These are phyloP conservation scores for Meghimatium bilineatum DNA, from an alignment of 2,888 invertebrate genomes.

Conservation along the genomic window DNA sequence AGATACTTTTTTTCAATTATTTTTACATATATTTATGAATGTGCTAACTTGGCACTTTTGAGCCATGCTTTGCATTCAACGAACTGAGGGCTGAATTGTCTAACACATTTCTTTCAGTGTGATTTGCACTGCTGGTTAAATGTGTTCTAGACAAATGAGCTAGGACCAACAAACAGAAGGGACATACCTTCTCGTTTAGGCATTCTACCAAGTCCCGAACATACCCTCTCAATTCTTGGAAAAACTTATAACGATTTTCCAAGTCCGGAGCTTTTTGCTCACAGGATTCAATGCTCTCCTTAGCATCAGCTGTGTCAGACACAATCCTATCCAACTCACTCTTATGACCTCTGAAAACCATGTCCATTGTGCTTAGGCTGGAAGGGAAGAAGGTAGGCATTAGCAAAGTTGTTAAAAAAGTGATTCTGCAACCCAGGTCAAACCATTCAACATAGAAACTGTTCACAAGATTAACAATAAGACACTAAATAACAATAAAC, in stretches of 20 bases:
- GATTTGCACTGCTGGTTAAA: slow-evolving; percentile 14
- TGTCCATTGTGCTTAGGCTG: slow-evolving; percentile 81
- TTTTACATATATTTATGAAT: not conserved
- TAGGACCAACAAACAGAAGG: slow-evolving; percentile 37
- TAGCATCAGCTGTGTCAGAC: slow-evolving; percentile 77
- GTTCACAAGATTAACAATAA: no score
- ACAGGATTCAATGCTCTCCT: slow-evolving; percentile 79
- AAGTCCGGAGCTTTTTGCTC: slow-evolving; percentile 82
- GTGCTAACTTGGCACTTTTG: not conserved
- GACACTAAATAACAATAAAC: no score
- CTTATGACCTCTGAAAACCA: slow-evolving; percentile 80
- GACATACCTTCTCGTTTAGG: slow-evolving; percentile 93
- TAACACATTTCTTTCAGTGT: slow-evolving; percentile 17
- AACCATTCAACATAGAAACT: no score
- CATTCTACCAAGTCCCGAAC: slow-evolving; percentile 97
- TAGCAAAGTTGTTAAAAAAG: not conserved
- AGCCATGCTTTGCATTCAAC: slow-evolving; percentile 40
- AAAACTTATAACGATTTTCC: slow-evolving; percentile 91
- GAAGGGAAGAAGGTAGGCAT: slow-evolving; percentile 47
- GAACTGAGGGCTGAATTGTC: slow-evolving; percentile 24
- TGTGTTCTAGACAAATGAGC: slow-evolving; percentile 29
- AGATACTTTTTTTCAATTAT: not conserved
- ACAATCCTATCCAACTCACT: slow-evolving; percentile 80
- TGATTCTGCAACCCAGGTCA: not conserved
- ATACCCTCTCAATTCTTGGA: slow-evolving; percentile 96